Evolutionary conservation across 2,797 vertebrate genomes (phyloP), one percentile per base, ranked within the genome.

Genomic region (Echiichthys vipera): DNA sequence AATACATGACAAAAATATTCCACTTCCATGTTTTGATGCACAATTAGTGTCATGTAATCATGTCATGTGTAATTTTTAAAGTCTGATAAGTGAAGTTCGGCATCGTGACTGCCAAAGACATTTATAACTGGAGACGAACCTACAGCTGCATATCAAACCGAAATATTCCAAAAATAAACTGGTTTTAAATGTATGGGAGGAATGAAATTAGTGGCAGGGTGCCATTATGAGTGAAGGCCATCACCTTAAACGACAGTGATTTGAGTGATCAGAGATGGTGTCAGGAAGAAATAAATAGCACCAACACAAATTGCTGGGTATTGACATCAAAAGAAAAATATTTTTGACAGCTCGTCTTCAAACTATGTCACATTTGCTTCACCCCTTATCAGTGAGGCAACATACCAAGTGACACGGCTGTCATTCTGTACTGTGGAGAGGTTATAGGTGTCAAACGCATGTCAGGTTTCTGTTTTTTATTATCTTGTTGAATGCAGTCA

Each of bases 331-430:
- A 47, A 20, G 15, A 45, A 30, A 53, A 40, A 42, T 10, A 42
- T n/a, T 61, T 54, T 66, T 72, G 47, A 65, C 54, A 71, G 34
- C 34, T 40, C 39, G 5, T 65, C 39, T 70, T 46, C 24, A 58
- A 47, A 34, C 32, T 13, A 3, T 29, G 9, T 15, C 53, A 34
- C 17, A 22, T 73, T 73, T 20, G 17, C 36, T 7, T 50, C 45
- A 57, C 20, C 27, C 27, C 15, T 34, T 51, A 40, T 53, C n/a
- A 30, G 43, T 17, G 39, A 24, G 42, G 7, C 25, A 36, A 22
- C 24, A 39, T 24, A 50, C 29, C 18, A 55, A 10, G 40, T 50
- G 53, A 57, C 61, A 12, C 0, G 15, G 36, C 43, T 17, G 56
- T 57, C 42, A 40, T 20, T 45, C 22, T 42, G 22, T 37, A 30